Conservation (phyloP, 2,113 vertebrate species). For the Chrysemys picta region DNA sequence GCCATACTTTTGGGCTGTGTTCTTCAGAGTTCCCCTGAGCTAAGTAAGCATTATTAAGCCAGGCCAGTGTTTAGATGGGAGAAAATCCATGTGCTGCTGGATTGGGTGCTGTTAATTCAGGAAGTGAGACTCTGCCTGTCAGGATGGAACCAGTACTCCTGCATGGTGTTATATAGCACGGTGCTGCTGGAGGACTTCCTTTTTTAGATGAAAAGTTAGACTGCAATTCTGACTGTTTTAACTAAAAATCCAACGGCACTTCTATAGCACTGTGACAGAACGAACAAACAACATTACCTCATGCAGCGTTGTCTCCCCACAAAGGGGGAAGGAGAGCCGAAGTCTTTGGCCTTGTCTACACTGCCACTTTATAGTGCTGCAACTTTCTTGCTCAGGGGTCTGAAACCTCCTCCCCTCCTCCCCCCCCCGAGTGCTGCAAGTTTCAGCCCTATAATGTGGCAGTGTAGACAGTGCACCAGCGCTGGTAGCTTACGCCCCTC, state of each 20-base stretch:
- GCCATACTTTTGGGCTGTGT: background rate
- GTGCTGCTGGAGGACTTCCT: background rate
- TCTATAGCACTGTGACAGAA: background rate
- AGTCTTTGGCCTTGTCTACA: too few species aligned
- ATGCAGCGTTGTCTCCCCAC: background rate
- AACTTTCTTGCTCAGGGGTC: too few species aligned
- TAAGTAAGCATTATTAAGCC: background rate
- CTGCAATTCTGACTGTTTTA: background rate
- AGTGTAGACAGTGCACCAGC: too few species aligned
- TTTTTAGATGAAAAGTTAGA: background rate
- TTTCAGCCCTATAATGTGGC: too few species aligned
- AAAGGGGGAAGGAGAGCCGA: background rate
- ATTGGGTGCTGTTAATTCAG: background rate
- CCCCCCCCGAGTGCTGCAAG: too few species aligned
- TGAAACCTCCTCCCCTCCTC: too few species aligned
- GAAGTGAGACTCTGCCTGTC: background rate
- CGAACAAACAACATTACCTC: too few species aligned
- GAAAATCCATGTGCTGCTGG: background rate
- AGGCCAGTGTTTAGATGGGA: background rate
- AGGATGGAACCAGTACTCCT: accelerated
- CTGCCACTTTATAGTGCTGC: too few species aligned
- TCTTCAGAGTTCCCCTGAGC: background rate
- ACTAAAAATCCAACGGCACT: background rate
- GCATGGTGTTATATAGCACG: accelerated
- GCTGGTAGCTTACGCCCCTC: too few species aligned